Evolutionary conservation across 1,140 invertebrate genomes (phyloP).

Genomic region (Diploscapter pachys): DNA sequence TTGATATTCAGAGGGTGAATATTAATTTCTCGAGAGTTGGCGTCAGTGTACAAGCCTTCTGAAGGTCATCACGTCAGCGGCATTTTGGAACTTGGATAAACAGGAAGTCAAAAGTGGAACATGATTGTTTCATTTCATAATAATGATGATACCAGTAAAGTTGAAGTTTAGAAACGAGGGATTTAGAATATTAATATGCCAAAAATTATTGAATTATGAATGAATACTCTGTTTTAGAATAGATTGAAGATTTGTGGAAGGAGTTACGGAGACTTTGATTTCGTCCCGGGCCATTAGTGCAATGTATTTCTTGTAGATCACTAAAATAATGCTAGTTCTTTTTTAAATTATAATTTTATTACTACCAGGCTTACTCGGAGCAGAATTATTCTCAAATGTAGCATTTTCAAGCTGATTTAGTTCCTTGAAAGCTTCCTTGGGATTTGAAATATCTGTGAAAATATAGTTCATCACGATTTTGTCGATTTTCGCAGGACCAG

Average conservation of each 20-base stretch:
- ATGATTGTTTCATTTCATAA: too few species aligned
- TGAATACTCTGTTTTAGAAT: conserved; percentile 16
- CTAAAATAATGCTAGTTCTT: not conserved
- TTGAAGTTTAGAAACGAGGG: too few species aligned
- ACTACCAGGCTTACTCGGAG: not conserved
- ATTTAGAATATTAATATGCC: too few species aligned
- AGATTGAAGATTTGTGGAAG: conserved; percentile 18
- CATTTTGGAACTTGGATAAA: too few species aligned
- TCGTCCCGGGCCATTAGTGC: conserved; percentile 15
- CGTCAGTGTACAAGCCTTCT: too few species aligned
- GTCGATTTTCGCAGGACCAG: conserved; percentile 14
- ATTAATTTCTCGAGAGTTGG: too few species aligned
- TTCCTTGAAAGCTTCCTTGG: conserved; percentile 15
- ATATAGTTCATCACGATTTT: conserved; percentile 21
- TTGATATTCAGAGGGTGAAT: too few species aligned
- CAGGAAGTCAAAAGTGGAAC: too few species aligned
- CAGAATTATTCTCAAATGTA: not conserved
- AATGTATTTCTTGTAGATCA: conserved; percentile 8
- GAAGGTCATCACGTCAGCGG: too few species aligned
- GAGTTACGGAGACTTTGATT: conserved; percentile 9
- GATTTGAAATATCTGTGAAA: conserved; percentile 5
- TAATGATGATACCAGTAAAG: too few species aligned
- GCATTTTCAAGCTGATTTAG: conserved; percentile 2
- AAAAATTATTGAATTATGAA: too few species aligned
- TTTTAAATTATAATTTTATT: not conserved